phyloP scores from a whole-genome alignment of 2,888 invertebrate species.

The Embidobia sp. region DNA sequence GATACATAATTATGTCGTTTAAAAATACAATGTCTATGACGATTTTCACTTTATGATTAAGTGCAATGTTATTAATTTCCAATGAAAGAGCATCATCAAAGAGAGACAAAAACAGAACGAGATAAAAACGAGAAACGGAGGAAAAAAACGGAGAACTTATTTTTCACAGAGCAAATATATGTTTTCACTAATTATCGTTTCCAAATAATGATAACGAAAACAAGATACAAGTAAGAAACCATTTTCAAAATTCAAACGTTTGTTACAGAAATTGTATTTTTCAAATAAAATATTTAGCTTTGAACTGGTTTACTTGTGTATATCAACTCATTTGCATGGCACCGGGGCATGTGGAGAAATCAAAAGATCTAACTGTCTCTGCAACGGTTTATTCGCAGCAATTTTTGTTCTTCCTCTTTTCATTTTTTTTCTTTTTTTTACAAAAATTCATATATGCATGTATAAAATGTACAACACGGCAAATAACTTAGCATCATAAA shows the following conservation, averaged over 20 bases:
- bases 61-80: slow-evolving; percentile 38
- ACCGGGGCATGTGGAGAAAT: neutral
- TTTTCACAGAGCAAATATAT: slow-evolving; percentile 47
- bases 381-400: slow-evolving; percentile 36
- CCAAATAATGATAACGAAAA: slow-evolving; percentile 30
- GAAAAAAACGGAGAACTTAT: slow-evolving; percentile 18
- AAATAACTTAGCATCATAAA: slow-evolving; percentile 59
- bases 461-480: slow-evolving; percentile 47
- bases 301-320: slow-evolving; percentile 39
- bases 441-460: slow-evolving; percentile 26
- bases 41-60: slow-evolving; percentile 45
- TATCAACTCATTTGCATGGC: slow-evolving; percentile 34
- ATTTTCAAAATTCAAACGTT: slow-evolving; percentile 55
- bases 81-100: slow-evolving; percentile 1
- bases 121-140: slow-evolving; percentile 3
- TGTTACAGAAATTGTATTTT: slow-evolving; percentile 62
- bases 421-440: slow-evolving; percentile 22
- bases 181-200: slow-evolving; percentile 36
- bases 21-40: slow-evolving; percentile 59
- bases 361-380: slow-evolving; percentile 13
- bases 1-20: slow-evolving; percentile 59
- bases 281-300: slow-evolving; percentile 60
- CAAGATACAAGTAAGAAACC: slow-evolving; percentile 40
- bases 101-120: slow-evolving; percentile 3
- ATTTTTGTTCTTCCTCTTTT: slow-evolving; percentile 7